phyloP scores from a whole-genome alignment of 2,797 vertebrate species.

The Dicrostonyx torquatus region DNA sequence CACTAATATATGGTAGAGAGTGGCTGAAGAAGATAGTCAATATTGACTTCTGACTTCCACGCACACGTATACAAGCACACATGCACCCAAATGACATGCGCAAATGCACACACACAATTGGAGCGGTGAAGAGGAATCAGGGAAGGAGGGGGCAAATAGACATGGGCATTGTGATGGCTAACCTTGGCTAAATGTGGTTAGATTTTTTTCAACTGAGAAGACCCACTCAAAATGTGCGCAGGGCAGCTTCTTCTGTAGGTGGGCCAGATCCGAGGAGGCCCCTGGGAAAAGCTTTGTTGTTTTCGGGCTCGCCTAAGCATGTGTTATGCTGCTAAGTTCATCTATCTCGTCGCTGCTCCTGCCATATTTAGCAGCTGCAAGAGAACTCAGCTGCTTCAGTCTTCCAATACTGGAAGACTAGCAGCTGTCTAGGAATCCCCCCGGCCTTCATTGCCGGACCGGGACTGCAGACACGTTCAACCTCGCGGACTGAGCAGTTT shows the following conservation, averaged over 20 bases:
- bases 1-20: background rate
- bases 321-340: background rate
- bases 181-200: background rate
- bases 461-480: background rate
- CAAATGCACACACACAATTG: background rate
- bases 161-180: background rate
- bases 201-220: background rate
- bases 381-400: background rate
- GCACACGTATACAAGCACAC: background rate
- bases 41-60: background rate
- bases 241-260: background rate
- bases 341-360: fast-evolving
- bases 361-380: background rate
- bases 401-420: background rate
- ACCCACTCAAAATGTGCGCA: too few species aligned
- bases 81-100: too few species aligned
- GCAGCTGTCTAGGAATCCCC: background rate
- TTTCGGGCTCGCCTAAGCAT: background rate
- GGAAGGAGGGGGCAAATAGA: background rate
- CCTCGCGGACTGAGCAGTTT: background rate
- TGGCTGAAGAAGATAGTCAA: background rate
- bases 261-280: too few species aligned
- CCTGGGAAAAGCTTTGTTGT: background rate
- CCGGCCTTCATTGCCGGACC: background rate
- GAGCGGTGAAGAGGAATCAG: background rate